Evolutionary conservation across 2,888 invertebrate species (phyloP), one percentile per base, ranked within the genome.

Genomic region (Amphimallon solstitiale): DNA sequence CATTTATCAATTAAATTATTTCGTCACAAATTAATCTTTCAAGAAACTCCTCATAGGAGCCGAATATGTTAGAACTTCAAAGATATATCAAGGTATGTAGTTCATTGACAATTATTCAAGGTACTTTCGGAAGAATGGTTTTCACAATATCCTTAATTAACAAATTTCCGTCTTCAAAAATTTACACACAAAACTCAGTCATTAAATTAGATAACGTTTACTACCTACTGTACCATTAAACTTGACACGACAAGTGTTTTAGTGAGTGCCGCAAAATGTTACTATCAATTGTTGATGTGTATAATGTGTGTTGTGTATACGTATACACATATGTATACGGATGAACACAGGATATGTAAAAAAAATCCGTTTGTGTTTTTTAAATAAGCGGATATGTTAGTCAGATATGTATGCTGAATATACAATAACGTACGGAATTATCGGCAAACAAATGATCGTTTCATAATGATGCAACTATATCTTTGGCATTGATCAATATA

Each of bases 21-120:
- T 21, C 23, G 21, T 21, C 9, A 23, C 17, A 48, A 48, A 48
- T 48, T 48, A 48, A 9, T 9, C 6, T 19, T 23, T 29, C 1
- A 29, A 29, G 29, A 29, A 29, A 5, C 29, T 5, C 5, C 9
- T 29, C 29, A 5, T 3, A 1, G 2, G 5, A 29, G 6, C 1
- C 9, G 9, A 29, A 29, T 5, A 7, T 29, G 29, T 29, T 29
- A 49, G n/a, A 49, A 21, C 23, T 12, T 12, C 7, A 49, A 12
- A n/a, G 2, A 12, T 49, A 21, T 49, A 21, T 7, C 2, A 7
- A 23, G 23, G 23, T 12, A 56, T 14, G 12, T 29, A 5, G 7
- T 14, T 12, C 40, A 56, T 56, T 56, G 56, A 56, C 43, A 56
- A 56, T 56, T 56, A 56, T 40, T 37, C 56, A 56, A 56, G 56